These are phyloP conservation scores for Podarcis siculus DNA, from an alignment of 2,797 vertebrate species.

Conservation along the genomic window DNA sequence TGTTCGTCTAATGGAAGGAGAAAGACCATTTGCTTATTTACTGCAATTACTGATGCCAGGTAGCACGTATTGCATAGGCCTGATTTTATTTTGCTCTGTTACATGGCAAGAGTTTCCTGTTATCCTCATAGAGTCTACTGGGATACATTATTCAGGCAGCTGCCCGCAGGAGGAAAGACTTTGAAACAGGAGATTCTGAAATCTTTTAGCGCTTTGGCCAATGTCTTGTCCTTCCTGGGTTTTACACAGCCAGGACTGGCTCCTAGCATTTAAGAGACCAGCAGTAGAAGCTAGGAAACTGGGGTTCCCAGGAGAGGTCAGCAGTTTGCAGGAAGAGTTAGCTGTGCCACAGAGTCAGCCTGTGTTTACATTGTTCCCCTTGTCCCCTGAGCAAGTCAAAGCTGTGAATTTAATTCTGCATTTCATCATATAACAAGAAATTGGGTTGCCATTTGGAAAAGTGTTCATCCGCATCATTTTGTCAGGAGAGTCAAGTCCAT, in stretches of 20 bases:
- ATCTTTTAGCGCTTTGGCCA: background rate
- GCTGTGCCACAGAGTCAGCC: background rate
- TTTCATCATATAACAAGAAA: background rate
- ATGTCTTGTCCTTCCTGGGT: background rate
- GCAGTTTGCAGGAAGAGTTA: too few species aligned
- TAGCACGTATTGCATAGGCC: background rate
- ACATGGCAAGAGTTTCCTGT: background rate
- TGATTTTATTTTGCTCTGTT: background rate
- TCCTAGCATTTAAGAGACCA: background rate
- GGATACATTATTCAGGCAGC: background rate
- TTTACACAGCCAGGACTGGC: background rate
- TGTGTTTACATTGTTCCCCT: background rate
- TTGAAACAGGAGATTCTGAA: background rate
- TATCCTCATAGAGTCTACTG: background rate
- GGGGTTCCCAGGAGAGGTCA: background rate
- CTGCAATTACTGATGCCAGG: slow-evolving; percentile 22
- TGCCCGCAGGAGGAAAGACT: background rate
- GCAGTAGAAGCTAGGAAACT: background rate
- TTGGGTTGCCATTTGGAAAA: background rate
- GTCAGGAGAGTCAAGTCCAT: background rate
- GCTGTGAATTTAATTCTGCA: background rate
- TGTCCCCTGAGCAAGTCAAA: background rate
- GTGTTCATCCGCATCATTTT: background rate
- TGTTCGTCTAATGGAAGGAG: slow-evolving; percentile 30
- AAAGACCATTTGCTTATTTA: slow-evolving; percentile 38